Conservation (phyloP, 2,113 vertebrate genomes). For the Progne subis region DNA sequence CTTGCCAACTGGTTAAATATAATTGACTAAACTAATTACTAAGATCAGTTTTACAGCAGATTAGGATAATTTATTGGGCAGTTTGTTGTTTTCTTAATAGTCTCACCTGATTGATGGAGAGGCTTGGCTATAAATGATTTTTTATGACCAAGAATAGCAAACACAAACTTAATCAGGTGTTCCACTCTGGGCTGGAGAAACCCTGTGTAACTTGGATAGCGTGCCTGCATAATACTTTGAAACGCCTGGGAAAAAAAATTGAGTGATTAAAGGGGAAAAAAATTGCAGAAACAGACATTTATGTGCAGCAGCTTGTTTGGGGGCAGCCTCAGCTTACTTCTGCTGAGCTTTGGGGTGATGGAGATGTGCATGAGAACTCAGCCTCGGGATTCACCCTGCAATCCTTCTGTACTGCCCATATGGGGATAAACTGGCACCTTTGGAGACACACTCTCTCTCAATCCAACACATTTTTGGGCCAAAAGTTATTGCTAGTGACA, state of each 20-base stretch:
- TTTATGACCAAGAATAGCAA: slow-evolving; percentile 26
- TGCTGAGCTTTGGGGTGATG: not conserved
- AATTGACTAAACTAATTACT: slow-evolving; percentile 60
- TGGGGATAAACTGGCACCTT: not conserved
- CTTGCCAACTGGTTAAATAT: slow-evolving; percentile 30
- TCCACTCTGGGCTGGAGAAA: not conserved
- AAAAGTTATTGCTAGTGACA: not conserved
- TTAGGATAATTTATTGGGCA: slow-evolving; percentile 45
- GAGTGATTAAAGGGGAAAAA: not conserved
- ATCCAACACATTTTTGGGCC: not conserved
- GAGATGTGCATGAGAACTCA: not conserved
- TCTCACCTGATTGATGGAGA: slow-evolving; percentile 50
- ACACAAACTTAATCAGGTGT: not conserved
- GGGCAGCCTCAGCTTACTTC: not conserved
- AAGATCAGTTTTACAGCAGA: slow-evolving; percentile 43
- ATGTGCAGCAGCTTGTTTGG: not conserved
- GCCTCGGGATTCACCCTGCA: not conserved
- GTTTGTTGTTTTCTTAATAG: slow-evolving; percentile 56
- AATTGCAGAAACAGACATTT: not conserved
- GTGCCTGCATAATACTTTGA: not conserved
- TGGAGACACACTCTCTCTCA: not conserved
- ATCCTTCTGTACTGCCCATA: not conserved
- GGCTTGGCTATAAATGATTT: slow-evolving; percentile 31
- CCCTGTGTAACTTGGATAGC: not conserved
- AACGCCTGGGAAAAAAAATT: not conserved